Conservation (phyloP, 2,888 invertebrate genomes). For the Drosophila ezoana region DNA sequence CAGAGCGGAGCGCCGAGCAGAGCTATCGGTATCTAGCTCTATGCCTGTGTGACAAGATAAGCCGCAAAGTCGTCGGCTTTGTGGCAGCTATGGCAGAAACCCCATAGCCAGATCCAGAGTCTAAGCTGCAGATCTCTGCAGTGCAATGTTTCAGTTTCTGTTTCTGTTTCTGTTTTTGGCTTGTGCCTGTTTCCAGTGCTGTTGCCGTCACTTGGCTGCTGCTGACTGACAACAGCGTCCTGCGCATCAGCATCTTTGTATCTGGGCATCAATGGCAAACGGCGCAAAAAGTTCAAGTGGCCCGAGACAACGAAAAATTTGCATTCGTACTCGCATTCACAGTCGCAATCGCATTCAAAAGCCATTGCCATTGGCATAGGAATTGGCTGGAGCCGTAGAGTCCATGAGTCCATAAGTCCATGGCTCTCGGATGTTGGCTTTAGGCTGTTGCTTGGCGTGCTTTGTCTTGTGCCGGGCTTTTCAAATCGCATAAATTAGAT, state of each 20-base stretch:
- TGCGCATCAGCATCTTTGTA: slow-evolving; percentile 57
- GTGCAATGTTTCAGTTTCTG: slow-evolving; percentile 33
- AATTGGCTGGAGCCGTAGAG: slow-evolving; percentile 7
- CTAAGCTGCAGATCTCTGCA: slow-evolving; percentile 21
- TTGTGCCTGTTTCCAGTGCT: slow-evolving; percentile 47
- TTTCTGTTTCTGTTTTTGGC: slow-evolving; percentile 53
- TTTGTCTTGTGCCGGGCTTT: slow-evolving; percentile 37
- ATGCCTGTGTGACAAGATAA: slow-evolving; percentile 71
- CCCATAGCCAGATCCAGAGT: slow-evolving; percentile 20
- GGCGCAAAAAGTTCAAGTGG: slow-evolving; percentile 54
- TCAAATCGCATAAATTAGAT: slow-evolving; percentile 68
- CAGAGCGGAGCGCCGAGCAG: slow-evolving; percentile 2
- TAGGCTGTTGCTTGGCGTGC: slow-evolving; percentile 15
- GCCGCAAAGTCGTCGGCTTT: slow-evolving; percentile 32
- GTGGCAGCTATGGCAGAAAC: not conserved
- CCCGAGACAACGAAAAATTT: slow-evolving; percentile 58
- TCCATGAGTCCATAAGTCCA: slow-evolving; percentile 7
- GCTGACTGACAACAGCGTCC: slow-evolving; percentile 59
- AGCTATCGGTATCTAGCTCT: slow-evolving; percentile 30
- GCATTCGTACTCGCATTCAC: slow-evolving; percentile 43
- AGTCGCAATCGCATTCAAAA: slow-evolving; percentile 26
- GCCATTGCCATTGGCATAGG: slow-evolving; percentile 58
- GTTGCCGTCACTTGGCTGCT: slow-evolving; percentile 13
- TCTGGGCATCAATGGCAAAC: slow-evolving; percentile 34
- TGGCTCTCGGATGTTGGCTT: slow-evolving; percentile 7